These are phyloP conservation scores for Endotricha flammealis DNA, from an alignment of 2,888 invertebrate species.

Conservation along the genomic window DNA sequence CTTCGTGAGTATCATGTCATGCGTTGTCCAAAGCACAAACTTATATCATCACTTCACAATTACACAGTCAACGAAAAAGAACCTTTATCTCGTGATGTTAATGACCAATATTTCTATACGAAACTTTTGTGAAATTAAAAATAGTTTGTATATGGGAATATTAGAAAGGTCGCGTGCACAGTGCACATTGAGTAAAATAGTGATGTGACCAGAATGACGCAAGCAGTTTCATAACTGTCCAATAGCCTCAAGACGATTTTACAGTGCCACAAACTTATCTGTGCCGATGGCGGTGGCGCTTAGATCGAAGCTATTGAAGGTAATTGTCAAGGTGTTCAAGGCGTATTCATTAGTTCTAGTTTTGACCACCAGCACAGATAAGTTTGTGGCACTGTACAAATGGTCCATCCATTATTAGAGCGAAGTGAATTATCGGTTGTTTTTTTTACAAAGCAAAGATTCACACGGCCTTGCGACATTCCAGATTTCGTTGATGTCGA, in stretches of 20 bases:
- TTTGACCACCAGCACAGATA: no score
- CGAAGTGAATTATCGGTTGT: slow-evolving; percentile 55
- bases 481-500: slow-evolving; percentile 54
- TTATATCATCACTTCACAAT: background rate
- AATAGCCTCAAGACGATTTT: slow-evolving; percentile 63
- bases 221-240: slow-evolving; percentile 56
- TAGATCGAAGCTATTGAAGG: no score
- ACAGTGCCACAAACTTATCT: no score
- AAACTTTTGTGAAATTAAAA: slow-evolving; percentile 17
- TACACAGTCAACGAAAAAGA: no score
- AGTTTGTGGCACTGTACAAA: no score
- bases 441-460: slow-evolving; percentile 55
- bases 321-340: no score
- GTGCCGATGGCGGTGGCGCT: no score
- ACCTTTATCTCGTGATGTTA: no score
- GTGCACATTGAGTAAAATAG: slow-evolving; percentile 36
- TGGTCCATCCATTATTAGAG: slow-evolving; percentile 53
- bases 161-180: slow-evolving; percentile 51
- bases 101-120: no score
- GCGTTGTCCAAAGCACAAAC: slow-evolving; percentile 14
- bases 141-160: slow-evolving; percentile 21
- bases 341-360: no score
- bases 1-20: slow-evolving; percentile 43
- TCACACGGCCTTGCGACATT: slow-evolving; percentile 71
- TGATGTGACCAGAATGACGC: slow-evolving; percentile 53